Evolutionary conservation across 2,113 vertebrate species (phyloP).

Genomic region (Erythrocercus mccallii): DNA sequence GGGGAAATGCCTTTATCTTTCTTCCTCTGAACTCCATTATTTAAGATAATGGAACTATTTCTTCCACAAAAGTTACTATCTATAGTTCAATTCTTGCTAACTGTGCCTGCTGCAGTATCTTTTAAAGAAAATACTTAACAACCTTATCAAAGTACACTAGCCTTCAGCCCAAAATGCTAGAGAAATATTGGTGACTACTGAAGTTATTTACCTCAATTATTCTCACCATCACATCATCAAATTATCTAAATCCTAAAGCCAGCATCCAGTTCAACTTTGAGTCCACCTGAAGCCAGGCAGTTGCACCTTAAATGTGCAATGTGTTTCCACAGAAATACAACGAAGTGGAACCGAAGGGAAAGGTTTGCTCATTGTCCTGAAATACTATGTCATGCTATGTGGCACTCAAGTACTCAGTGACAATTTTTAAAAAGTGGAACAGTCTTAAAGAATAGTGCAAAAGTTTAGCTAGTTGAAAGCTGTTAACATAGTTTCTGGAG

Average conservation of each 20-base stretch:
- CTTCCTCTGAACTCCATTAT: background rate
- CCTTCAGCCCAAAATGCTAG: background rate
- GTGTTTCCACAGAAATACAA: background rate
- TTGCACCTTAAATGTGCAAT: background rate
- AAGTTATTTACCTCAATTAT: background rate
- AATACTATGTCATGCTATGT: background rate
- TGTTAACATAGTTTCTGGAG: background rate
- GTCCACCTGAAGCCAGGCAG: background rate
- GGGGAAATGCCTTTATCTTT: background rate
- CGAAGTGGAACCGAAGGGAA: background rate
- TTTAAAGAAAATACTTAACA: background rate
- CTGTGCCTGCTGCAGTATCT: background rate
- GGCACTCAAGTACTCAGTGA: background rate
- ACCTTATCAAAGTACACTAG: background rate
- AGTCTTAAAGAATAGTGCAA: background rate
- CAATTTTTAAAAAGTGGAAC: background rate
- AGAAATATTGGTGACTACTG: background rate
- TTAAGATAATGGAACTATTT: background rate
- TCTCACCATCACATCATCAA: background rate
- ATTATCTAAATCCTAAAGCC: background rate
- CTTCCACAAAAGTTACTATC: background rate
- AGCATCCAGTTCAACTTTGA: background rate
- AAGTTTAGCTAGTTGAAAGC: background rate
- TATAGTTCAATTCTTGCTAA: background rate
- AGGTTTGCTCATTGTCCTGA: background rate